A percentile compares a stretch with the other conserved stretches of the same genome.
Conservation (phyloP, 1,140 invertebrate species). For the Pseudomyrmex cubaensis region DNA sequence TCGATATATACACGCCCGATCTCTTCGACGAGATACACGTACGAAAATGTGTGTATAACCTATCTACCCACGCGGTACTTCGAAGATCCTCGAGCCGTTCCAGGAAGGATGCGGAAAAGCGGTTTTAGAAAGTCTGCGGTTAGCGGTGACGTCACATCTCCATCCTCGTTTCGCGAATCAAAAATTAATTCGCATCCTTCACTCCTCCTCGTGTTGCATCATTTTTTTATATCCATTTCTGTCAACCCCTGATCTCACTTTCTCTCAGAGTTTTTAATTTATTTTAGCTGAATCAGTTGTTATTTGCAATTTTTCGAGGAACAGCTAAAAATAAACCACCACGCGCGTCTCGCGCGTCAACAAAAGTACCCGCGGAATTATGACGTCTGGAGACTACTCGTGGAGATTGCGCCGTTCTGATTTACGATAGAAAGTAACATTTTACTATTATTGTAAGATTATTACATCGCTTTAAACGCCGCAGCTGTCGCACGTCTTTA, state of each 20-base stretch:
- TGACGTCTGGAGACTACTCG: not conserved
- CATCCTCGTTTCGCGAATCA: not conserved
- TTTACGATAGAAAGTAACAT: slow-evolving; percentile 65
- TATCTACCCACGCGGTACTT: not conserved
- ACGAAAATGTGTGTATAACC: not conserved
- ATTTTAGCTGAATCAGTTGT: not conserved
- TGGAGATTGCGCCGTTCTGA: slow-evolving; percentile 46
- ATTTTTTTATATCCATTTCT: not conserved
- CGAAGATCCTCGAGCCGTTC: slow-evolving; percentile 6
- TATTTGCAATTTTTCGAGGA: not conserved
- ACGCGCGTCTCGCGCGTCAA: not conserved
- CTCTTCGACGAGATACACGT: not conserved
- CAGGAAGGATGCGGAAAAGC: slow-evolving; percentile 26
- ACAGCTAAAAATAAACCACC: not conserved
- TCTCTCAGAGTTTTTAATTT: not conserved
- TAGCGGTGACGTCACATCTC: not conserved
- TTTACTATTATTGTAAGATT: slow-evolving; percentile 46
- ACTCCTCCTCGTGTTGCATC: not conserved
- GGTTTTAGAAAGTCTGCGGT: slow-evolving; percentile 11
- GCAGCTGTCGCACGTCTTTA: slow-evolving; percentile 56
- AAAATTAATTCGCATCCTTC: slow-evolving; percentile 24
- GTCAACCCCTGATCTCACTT: not conserved
- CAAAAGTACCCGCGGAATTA: not conserved
- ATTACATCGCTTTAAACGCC: slow-evolving; percentile 63
- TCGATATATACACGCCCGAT: not conserved